Conservation (phyloP, 2,797 vertebrate genomes). For the Alauda arvensis region DNA sequence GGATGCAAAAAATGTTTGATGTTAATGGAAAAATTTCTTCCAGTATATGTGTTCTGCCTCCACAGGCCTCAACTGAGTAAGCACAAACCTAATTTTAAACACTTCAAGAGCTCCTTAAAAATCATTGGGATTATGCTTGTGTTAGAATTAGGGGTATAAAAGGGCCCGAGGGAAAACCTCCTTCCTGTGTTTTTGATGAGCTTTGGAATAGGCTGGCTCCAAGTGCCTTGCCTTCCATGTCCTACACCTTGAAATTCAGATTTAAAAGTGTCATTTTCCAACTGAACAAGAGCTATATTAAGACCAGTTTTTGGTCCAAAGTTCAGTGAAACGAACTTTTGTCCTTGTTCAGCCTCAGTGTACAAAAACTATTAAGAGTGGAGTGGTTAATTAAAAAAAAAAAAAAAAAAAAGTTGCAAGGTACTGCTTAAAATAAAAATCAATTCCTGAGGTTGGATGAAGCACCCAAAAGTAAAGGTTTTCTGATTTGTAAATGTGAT, state of each 20-base stretch:
- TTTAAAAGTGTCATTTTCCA: neutral
- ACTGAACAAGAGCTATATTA: neutral
- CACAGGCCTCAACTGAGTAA: conserved; percentile 7
- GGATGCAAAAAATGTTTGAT: conserved; percentile 11
- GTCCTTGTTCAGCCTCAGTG: neutral
- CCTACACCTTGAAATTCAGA: neutral
- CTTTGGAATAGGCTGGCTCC: neutral
- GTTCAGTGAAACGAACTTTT: neutral
- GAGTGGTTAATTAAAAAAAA: neutral
- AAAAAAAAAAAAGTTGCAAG: neutral
- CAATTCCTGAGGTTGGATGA: neutral
- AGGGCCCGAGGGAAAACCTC: neutral
- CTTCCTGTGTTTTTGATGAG: neutral
- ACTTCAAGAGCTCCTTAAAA: conserved; percentile 10
- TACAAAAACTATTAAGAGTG: neutral
- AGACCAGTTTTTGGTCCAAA: neutral
- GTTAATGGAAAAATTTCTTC: conserved; percentile 38
- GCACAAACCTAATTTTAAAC: conserved; percentile 34
- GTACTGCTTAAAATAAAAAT: neutral
- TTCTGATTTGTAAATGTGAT: neutral
- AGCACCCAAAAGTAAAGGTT: neutral
- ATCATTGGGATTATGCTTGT: neutral
- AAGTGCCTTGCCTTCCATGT: neutral
- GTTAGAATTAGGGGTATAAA: neutral
- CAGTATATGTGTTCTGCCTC: conserved; percentile 19